Evolutionary conservation across 64 coral and sea anemone genomes (phyloP), one percentile per base, ranked within the genome.

Genomic region (Trachythela sp.): DNA sequence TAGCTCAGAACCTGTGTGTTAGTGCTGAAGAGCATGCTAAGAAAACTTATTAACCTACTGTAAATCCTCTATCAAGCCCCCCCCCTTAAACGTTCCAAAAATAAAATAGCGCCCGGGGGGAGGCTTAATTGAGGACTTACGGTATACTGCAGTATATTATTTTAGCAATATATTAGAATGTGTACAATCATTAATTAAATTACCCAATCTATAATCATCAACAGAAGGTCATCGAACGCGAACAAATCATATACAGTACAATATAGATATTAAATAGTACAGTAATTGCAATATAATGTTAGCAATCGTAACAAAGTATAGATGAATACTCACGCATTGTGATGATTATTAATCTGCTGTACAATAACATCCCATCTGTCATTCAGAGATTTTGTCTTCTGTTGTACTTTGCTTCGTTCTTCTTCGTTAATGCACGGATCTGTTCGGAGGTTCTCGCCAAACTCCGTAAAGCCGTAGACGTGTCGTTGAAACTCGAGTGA

Each of bases 301-400:
- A 72, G 1, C 26, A 72, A 35, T 35, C 33, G 33, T 80, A 64
- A 64, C 18, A 6, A 45, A 6, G 42, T 45, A 45, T 45, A 45
- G 20, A 59, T 14, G 7, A 15, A 37, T 80, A 80, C 75, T 80
- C 34, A 80, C 75, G 75, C 32, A 30, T 80, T 80, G 13, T 80
- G 33, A 80, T 80, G 75, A 22, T 80, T 80, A 38, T 80, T 80
- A 80, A 80, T 80, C 34, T 80, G 75, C 30, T 80, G 75, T 39
- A 80, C 75, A 80, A 80, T 80, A 30, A 17, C 75, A 80, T 80
- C 75, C 75, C 75, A 80, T 80, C 75, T 35, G 30, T 80, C 75
- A 80, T 80, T 80, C 33, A 80, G 75, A 35, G 75, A 80, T 39
- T 80, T 80, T 30, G 75, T 80, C 75, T 80, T 80, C 32, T 80